These are phyloP conservation scores for Noctuana brunneofusca DNA, from an alignment of 2,888 invertebrate species.

Conservation along the genomic window DNA sequence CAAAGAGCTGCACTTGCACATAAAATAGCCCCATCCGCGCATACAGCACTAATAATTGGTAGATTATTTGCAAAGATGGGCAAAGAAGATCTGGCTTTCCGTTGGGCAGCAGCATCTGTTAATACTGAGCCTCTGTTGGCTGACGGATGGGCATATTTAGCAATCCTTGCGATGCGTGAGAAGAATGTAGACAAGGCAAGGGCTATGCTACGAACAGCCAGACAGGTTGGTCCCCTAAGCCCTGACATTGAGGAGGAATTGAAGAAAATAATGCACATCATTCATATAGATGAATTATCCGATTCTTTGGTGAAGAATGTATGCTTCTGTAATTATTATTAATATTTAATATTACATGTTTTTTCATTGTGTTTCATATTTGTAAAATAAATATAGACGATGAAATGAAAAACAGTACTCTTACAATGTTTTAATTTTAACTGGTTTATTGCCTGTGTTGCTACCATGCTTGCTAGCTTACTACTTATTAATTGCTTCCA, in stretches of 20 bases:
- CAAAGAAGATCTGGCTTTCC: constrained; percentile 59
- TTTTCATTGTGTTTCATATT: neutral
- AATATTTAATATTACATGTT: neutral
- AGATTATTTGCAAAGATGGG: constrained; percentile 58
- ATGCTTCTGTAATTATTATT: constrained; percentile 62
- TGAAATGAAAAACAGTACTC: too few species aligned
- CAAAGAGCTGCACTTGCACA: constrained; percentile 71
- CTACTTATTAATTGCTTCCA: too few species aligned
- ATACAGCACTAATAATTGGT: constrained; percentile 64
- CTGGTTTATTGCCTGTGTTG: too few species aligned
- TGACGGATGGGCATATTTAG: constrained; percentile 72
- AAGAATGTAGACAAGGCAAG: constrained; percentile 59
- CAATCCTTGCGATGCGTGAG: constrained; percentile 62
- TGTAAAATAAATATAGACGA: neutral
- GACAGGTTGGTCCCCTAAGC: constrained; percentile 63
- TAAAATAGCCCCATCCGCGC: constrained; percentile 60
- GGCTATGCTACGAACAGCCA: constrained; percentile 65
- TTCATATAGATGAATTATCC: constrained; percentile 55
- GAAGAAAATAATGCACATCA: constrained; percentile 51
- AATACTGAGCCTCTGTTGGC: constrained; percentile 66
- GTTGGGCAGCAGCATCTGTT: constrained; percentile 69
- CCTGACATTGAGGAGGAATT: constrained; percentile 60
- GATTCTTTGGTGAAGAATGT: constrained; percentile 62
- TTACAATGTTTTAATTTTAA: neutral
- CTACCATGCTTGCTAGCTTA: too few species aligned